Percentiles rank a stretch among this genome's conserved stretches.
These are phyloP conservation scores for Urocolius indicus DNA, from an alignment of 2,113 vertebrate genomes.

Conservation along the genomic window DNA sequence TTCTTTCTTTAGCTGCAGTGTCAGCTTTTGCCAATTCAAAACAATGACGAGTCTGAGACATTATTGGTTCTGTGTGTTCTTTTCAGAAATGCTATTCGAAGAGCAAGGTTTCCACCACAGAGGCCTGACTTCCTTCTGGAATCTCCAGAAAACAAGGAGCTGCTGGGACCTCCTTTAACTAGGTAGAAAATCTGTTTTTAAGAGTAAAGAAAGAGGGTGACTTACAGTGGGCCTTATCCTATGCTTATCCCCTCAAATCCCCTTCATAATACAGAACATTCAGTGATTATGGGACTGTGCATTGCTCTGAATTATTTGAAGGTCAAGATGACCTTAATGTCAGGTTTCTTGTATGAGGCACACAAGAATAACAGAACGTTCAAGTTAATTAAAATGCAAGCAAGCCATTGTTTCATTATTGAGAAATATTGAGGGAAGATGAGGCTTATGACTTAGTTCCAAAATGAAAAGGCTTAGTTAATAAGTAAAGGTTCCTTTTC, in stretches of 20 bases:
- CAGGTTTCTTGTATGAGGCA: neutral
- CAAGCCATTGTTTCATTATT: neutral
- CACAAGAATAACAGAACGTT: neutral
- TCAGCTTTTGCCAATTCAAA: neutral
- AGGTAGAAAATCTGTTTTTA: neutral
- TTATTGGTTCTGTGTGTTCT: neutral
- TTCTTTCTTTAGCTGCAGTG: neutral
- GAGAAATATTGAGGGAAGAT: neutral
- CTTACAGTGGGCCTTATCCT: neutral
- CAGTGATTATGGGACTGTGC: neutral
- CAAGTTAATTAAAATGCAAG: neutral
- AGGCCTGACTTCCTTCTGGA: conserved; percentile 73
- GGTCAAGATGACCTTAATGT: neutral
- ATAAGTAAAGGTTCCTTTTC: neutral
- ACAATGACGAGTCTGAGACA: neutral
- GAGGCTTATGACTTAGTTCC: neutral
- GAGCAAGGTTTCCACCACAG: conserved; percentile 69
- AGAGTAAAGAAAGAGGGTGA: neutral
- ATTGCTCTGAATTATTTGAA: neutral
- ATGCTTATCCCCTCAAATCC: neutral
- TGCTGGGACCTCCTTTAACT: neutral
- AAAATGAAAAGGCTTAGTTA: neutral
- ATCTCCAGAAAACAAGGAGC: conserved; percentile 32
- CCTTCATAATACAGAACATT: neutral
- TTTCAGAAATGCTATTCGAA: conserved; percentile 50